phyloP scores from a whole-genome alignment of 2,113 vertebrate genomes.

The Fregata magnificens region DNA sequence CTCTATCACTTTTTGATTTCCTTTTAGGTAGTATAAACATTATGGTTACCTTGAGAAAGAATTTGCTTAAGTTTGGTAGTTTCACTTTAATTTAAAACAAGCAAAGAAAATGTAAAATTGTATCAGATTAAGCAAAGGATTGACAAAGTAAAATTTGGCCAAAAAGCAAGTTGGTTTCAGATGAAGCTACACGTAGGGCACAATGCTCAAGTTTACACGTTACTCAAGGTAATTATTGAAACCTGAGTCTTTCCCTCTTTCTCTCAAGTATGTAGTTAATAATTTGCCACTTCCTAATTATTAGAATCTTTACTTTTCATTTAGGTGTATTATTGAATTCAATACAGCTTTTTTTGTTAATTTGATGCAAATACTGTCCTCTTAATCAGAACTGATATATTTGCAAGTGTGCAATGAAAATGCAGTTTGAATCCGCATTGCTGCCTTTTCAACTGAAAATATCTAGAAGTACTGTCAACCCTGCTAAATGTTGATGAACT shows the following conservation, averaged over 20 bases:
- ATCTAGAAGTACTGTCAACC: neutral
- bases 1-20: neutral
- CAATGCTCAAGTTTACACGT: neutral
- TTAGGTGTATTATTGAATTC: neutral
- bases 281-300: neutral
- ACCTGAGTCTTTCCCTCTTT: neutral
- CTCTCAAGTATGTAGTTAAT: neutral
- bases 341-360: neutral
- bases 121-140: neutral
- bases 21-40: neutral
- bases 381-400: neutral
- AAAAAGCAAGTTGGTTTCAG: neutral
- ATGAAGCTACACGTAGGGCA: neutral
- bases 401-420: neutral
- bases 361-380: neutral
- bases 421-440: neutral
- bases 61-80: neutral
- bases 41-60: neutral
- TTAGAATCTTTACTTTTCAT: neutral
- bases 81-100: neutral
- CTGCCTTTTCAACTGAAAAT: neutral
- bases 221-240: neutral
- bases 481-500: neutral
- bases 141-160: neutral
- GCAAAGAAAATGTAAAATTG: neutral